These are phyloP conservation scores for Cantharis rustica DNA, from an alignment of 2,888 invertebrate genomes.

Conservation along the genomic window DNA sequence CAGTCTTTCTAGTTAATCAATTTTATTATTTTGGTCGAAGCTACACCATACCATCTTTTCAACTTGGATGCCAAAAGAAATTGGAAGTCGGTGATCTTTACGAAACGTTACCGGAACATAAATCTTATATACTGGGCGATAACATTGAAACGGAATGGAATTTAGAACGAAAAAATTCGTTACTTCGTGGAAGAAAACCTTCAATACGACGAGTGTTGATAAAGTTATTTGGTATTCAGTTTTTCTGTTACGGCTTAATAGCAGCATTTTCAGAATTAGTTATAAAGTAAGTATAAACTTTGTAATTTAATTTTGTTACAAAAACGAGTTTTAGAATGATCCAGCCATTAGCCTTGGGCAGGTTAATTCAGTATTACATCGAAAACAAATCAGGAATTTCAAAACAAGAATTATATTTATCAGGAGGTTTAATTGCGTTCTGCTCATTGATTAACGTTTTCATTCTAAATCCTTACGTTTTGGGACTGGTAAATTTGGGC, in stretches of 20 bases:
- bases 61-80: conserved; percentile 69
- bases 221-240: conserved; percentile 65
- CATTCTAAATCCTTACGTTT: conserved; percentile 90
- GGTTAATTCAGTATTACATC: conserved; percentile 66
- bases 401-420: conserved; percentile 71
- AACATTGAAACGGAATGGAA: conserved; percentile 67
- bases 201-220: conserved; percentile 64
- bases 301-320: neutral
- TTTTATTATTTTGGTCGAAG: conserved; percentile 54
- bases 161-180: conserved; percentile 59
- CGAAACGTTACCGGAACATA: conserved; percentile 70
- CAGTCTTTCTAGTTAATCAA: neutral
- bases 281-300: conserved; percentile 1
- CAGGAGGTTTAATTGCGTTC: conserved; percentile 76
- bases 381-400: conserved; percentile 46
- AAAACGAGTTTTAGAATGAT: conserved; percentile 41
- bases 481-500: conserved; percentile 80
- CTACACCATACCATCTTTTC: conserved; percentile 72
- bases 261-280: conserved; percentile 22
- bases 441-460: conserved; percentile 78
- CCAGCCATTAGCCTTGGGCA: conserved; percentile 64
- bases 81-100: conserved; percentile 70
- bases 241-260: conserved; percentile 66
- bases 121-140: conserved; percentile 67
- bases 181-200: conserved; percentile 57